Percentiles rank a stretch among this genome's conserved stretches.
These are phyloP conservation scores for Kryptolebias marmoratus DNA, from an alignment of 2,113 vertebrate species.

Conservation along the genomic window DNA sequence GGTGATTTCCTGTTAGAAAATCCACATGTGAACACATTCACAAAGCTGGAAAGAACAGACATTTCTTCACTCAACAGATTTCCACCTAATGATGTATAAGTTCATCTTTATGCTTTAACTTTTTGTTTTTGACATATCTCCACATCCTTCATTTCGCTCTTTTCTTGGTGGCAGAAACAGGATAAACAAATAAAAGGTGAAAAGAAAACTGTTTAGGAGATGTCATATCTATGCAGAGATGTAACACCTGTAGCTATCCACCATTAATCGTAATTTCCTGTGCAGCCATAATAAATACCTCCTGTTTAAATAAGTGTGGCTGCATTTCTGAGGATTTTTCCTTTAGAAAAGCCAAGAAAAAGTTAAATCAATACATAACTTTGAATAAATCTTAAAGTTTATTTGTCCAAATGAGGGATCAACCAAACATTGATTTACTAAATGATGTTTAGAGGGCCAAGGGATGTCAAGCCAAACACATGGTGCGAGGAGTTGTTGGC, in stretches of 20 bases:
- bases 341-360: slow-evolving; percentile 1
- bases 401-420: slow-evolving; percentile 61
- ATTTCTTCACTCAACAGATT: no score
- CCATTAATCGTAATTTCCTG: slow-evolving; percentile 27
- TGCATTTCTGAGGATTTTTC: neutral
- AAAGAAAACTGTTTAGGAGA: neutral
- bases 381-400: slow-evolving; percentile 47
- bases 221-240: neutral
- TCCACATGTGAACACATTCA: no score
- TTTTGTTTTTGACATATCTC: no score
- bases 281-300: slow-evolving; percentile 5
- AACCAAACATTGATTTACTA: slow-evolving; percentile 57
- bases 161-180: no score
- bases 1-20: no score
- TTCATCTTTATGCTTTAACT: no score
- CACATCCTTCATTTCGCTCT: no score
- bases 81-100: no score
- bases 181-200: slow-evolving; percentile 2
- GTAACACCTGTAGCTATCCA: neutral
- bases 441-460: slow-evolving; percentile 27
- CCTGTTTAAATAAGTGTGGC: slow-evolving; percentile 25
- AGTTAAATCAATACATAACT: slow-evolving; percentile 44
- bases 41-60: no score
- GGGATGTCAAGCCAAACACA: slow-evolving; percentile 61
- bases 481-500: slow-evolving; percentile 54